Evolutionary conservation across 1,140 invertebrate genomes (phyloP).

Genomic region (Drosophila sp.): DNA sequence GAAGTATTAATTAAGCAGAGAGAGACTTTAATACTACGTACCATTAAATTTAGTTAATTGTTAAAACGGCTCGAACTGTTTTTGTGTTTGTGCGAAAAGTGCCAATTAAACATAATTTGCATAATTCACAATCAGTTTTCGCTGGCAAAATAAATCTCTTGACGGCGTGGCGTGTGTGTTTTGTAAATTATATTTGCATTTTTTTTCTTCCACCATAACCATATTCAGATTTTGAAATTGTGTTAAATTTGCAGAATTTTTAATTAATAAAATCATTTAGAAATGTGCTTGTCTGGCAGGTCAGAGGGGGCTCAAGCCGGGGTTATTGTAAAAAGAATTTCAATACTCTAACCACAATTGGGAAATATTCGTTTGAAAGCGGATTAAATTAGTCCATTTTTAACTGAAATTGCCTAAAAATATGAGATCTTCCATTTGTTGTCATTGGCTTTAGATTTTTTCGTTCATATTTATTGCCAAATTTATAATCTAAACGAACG

Average conservation of each 20-base stretch:
- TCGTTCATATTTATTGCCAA: too few relatives aligned
- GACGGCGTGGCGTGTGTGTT: conserved; percentile 37
- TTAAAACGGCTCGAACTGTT: background rate
- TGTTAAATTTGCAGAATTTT: conserved; percentile 73
- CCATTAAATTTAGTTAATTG: conserved; percentile 7
- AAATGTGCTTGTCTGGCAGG: conserved; percentile 63
- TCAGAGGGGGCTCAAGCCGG: background rate
- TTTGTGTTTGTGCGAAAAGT: conserved; percentile 8
- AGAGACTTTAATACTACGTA: conserved; percentile 12
- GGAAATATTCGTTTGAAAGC: background rate
- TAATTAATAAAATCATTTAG: conserved; percentile 79
- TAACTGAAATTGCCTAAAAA: too few relatives aligned
- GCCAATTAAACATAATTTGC: conserved; percentile 21
- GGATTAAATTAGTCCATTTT: background rate
- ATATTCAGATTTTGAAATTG: conserved; percentile 58
- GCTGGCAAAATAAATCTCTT: conserved; percentile 16
- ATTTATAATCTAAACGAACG: too few relatives aligned
- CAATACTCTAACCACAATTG: background rate
- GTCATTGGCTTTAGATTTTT: too few relatives aligned
- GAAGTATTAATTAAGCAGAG: conserved; percentile 30
- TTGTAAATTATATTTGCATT: conserved; percentile 68
- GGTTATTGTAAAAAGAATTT: background rate
- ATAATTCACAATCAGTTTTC: conserved; percentile 14
- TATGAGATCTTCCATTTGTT: too few relatives aligned
- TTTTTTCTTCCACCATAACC: conserved; percentile 36